Conservation (phyloP, 2,888 invertebrate species). For the Diarsia dahlii region DNA sequence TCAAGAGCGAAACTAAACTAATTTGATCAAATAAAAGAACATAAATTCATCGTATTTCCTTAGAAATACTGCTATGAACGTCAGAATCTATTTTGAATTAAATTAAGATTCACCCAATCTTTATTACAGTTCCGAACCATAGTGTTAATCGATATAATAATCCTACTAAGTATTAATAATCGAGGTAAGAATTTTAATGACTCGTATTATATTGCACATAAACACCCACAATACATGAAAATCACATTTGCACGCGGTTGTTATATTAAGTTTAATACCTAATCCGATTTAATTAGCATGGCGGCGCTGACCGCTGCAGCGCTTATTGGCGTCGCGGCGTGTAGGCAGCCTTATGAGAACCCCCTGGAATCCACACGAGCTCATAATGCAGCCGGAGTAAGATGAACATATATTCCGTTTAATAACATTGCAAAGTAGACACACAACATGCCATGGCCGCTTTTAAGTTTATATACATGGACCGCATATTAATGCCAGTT, state of each 20-base stretch:
- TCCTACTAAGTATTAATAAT: slow-evolving; percentile 24
- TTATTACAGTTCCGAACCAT: slow-evolving; percentile 13
- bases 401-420: slow-evolving; percentile 53
- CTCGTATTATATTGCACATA: slow-evolving; percentile 21
- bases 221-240: slow-evolving; percentile 45
- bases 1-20: neutral
- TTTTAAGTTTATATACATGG: slow-evolving; percentile 50
- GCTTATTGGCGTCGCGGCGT: slow-evolving; percentile 55
- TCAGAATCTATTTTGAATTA: neutral
- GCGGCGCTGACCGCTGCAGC: slow-evolving; percentile 50
- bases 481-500: slow-evolving; percentile 55
- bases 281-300: slow-evolving; percentile 48
- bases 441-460: slow-evolving; percentile 45
- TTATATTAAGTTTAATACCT: slow-evolving; percentile 40
- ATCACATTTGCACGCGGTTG: slow-evolving; percentile 46
- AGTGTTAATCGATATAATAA: slow-evolving; percentile 21
- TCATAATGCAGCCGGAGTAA: slow-evolving; percentile 61
- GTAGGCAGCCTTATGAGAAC: slow-evolving; percentile 63
- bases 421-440: slow-evolving; percentile 58
- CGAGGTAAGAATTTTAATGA: slow-evolving; percentile 30
- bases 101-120: slow-evolving; percentile 8
- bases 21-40: neutral
- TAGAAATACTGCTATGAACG: neutral
- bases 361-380: slow-evolving; percentile 59
- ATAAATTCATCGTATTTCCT: neutral